Evolutionary conservation across 2,888 invertebrate genomes (phyloP), one percentile per base, ranked within the genome.

Genomic region (Chaetoderma sp.): DNA sequence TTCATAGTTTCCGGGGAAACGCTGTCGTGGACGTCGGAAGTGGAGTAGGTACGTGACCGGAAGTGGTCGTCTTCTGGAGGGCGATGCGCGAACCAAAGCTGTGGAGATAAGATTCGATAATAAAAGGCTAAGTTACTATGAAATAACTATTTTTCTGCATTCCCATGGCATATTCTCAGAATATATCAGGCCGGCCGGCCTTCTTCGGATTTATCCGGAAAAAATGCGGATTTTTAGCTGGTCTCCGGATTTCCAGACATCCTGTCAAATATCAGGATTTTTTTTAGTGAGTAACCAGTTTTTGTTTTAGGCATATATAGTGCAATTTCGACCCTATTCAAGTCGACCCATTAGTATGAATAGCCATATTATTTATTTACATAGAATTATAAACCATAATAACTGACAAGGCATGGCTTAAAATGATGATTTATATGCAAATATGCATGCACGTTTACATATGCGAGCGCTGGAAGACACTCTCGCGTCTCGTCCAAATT

Each of bases 71-170:
- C 81, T 56, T 83, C 83, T 13, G 84, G 84, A 1, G 87, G 87
- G 39, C 83, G 80, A 64, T 85, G 84, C 57, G 86, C 83, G 73
- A 85, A 87, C 86, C 87, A 87, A 64, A 87, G 63, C 87, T 87
- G 69, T 1, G 73, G 70, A 18, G 56, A 39, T 56, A 52, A 39
- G 60, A 32, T 5, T 49, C 4, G 18, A 55, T 42, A 21, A 63
- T 16, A 63, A 21, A 50, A 21, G 55, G 52, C 23, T n/a, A 30
- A 62, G 8, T 10, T 36, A 62, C 23, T 16, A 6, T 28, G 27
- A 59, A 27, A 13, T 6, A 18, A 25, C 16, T 8, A 60, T 25
- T 6, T 47, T 8, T 47, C 10, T 54, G 16, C n/a, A n/a, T n/a
- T n/a, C n/a, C n/a, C n/a, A n/a, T n/a, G n/a, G n/a, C n/a, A n/a